These are phyloP conservation scores for Chaetops frenatus DNA, from an alignment of 2,113 vertebrate genomes.

Conservation along the genomic window DNA sequence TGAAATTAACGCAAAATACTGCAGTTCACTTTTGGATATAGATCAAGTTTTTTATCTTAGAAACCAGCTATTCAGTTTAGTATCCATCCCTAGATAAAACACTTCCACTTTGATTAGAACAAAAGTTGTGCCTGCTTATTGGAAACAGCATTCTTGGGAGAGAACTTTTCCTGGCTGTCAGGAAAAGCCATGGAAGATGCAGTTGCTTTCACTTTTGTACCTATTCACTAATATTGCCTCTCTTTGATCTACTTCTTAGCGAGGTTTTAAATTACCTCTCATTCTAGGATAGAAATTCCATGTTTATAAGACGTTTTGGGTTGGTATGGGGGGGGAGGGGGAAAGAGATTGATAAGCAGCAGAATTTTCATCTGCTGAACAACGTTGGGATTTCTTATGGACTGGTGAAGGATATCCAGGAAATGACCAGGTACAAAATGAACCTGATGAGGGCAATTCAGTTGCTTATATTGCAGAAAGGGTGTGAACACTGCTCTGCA, in stretches of 20 bases:
- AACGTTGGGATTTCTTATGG: background rate
- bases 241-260: background rate
- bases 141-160: background rate
- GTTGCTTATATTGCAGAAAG: background rate
- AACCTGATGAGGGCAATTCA: background rate
- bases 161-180: background rate
- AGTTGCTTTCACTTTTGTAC: background rate
- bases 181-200: background rate
- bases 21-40: background rate
- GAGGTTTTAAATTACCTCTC: background rate
- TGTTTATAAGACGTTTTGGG: background rate
- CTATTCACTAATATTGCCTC: background rate
- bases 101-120: background rate
- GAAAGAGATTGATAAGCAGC: background rate
- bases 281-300: background rate
- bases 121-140: background rate
- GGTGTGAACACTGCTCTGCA: background rate
- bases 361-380: background rate
- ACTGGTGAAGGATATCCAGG: background rate
- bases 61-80: background rate
- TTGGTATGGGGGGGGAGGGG: accelerated
- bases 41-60: background rate
- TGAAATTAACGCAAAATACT: background rate
- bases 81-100: background rate
- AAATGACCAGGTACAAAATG: background rate